Base-by-base conservation (phyloP, 1,140 invertebrate genomes). In the Copidosoma floridanum region DNA sequence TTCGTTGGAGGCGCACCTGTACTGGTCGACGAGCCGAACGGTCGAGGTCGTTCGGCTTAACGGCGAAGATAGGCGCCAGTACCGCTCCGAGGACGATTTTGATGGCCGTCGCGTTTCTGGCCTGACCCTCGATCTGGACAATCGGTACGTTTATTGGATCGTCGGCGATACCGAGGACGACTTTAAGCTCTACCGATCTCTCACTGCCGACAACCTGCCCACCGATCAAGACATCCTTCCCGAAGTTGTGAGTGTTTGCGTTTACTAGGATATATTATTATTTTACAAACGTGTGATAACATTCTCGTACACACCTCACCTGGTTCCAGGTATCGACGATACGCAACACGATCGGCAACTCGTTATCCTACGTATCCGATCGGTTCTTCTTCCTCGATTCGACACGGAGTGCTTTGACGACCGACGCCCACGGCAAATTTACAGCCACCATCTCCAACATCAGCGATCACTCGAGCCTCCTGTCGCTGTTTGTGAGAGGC, bases 21-120 rank as follows among this genome's bases (percentile, higher is more conserved):
- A 95, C 70, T 97, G 93, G 89, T 90, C 90, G 8, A 96, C 93
- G 0, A 86, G 86, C 0, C 86, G 91, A 62, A 87, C 89, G 0
- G 84, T 97, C 0, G 89, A 93, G 78, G 87, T 88, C 32, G 85
- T 90, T 0, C 81, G 86, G 40, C 77, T 94, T 0, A 93, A 93
- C 76, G 93, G 91, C 0, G 87, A 87, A 64, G 85, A 91, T 55
- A 84, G 85, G 65, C 82, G 85, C 43, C 83, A 85, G 35, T 90
- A 93, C 71, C 89, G 90, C 74, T 83, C 84, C 44, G 85, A 88
- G 37, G 85, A 88, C 64, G 81, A 89, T 41, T 93, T 92, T 74
- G 87, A 87, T 66, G 90, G 89, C 1, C 90, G 89, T 74, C 87
- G 90, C 83, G 91, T 94, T 1, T 88, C 88, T 83, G 91, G 92